A percentile compares a stretch with the other conserved stretches of the same genome.
These are phyloP conservation scores for Drosophila pandora DNA, from an alignment of 1,140 invertebrate species.

Conservation along the genomic window DNA sequence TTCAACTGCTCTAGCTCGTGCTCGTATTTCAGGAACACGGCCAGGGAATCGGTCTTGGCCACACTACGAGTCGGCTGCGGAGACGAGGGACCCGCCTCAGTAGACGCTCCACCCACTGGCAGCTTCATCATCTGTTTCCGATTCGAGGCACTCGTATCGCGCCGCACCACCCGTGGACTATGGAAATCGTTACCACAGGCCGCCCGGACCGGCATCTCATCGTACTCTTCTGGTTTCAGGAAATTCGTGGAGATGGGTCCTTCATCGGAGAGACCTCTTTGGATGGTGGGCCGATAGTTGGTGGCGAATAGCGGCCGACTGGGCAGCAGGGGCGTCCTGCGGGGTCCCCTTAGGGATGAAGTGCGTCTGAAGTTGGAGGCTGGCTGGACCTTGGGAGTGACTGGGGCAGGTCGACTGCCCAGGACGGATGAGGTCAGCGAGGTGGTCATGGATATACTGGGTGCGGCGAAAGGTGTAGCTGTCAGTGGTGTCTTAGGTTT, in stretches of 20 bases:
- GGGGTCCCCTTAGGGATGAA: constrained; percentile 72
- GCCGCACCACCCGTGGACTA: constrained; percentile 72
- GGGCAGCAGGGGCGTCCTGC: constrained; percentile 66
- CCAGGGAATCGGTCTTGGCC: constrained; percentile 80
- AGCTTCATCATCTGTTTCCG: constrained; percentile 72
- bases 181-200: constrained; percentile 80
- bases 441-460: constrained; percentile 42
- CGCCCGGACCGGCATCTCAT: constrained; percentile 82
- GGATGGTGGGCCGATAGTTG: constrained; percentile 79
- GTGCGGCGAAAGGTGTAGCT: constrained; percentile 40
- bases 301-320: constrained; percentile 74
- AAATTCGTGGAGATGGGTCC: constrained; percentile 83
- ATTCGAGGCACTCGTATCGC: constrained; percentile 74
- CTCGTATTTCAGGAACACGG: constrained; percentile 82
- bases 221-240: constrained; percentile 81
- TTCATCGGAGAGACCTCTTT: constrained; percentile 81
- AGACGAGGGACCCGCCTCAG: constrained; percentile 19
- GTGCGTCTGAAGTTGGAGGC: constrained; percentile 77
- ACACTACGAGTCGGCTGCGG: constrained; percentile 43
- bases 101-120: constrained; percentile 24
- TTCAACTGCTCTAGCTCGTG: constrained; percentile 77
- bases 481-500: constrained; percentile 24
- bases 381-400: constrained; percentile 27
- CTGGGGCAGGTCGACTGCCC: constrained; percentile 2
- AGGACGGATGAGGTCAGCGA: constrained; percentile 45